Conservation (phyloP, 2,113 vertebrate species). For the Phaetusa simplex region DNA sequence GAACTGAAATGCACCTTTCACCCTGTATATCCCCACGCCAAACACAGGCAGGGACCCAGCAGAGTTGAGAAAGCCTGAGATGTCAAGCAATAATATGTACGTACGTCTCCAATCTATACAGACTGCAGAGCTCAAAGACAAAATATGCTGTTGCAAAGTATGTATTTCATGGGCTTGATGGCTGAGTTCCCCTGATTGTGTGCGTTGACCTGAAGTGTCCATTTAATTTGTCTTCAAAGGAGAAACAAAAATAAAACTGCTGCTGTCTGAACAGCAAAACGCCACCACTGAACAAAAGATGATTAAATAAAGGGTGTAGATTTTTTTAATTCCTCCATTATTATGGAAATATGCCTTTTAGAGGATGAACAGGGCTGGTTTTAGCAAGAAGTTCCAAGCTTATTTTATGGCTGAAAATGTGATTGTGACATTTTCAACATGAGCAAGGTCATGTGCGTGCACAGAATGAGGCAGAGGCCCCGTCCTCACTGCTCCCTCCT, state of each 20-base stretch:
- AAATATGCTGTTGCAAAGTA: neutral
- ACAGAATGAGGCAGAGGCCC: neutral
- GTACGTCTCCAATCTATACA: too few relatives aligned
- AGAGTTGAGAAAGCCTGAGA: neutral
- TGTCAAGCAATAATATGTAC: neutral
- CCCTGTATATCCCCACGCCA: neutral
- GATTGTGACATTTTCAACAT: neutral
- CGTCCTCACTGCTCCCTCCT: neutral
- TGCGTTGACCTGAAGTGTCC: neutral
- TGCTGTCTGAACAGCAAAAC: neutral
- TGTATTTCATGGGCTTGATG: neutral
- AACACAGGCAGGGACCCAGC: neutral
- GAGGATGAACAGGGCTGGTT: neutral
- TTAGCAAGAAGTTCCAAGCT: neutral
- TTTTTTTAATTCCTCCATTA: neutral
- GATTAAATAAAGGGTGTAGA: neutral
- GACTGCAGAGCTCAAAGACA: neutral
- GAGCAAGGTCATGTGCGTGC: rapidly evolving
- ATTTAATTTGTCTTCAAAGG: neutral
- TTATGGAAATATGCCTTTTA: neutral
- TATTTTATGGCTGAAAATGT: neutral
- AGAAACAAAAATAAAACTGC: neutral
- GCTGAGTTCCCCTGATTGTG: neutral
- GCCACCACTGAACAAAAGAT: neutral
- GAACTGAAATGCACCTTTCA: neutral